phyloP scores from a whole-genome alignment of 2,888 invertebrate species.

The Crocallis elinguaria region DNA sequence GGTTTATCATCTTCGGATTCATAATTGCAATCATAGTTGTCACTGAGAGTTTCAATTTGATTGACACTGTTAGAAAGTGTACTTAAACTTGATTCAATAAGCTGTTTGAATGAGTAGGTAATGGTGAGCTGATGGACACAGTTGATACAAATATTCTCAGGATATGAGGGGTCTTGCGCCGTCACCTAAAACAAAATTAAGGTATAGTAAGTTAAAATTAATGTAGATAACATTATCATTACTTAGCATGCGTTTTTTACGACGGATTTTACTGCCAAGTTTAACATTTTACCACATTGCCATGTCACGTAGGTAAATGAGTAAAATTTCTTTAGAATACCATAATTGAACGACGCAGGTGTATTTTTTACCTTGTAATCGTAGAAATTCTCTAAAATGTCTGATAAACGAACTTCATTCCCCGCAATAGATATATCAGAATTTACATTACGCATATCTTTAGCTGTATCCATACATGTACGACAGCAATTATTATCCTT shows the following conservation, averaged over 20 bases:
- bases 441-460: slow-evolving; percentile 70
- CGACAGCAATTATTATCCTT: slow-evolving; percentile 67
- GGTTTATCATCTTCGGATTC: slow-evolving; percentile 59
- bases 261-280: background rate
- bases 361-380: slow-evolving; percentile 59
- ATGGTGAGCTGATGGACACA: slow-evolving; percentile 77
- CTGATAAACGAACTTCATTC: slow-evolving; percentile 61
- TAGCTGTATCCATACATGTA: slow-evolving; percentile 66
- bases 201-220: background rate
- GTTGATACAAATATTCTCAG: slow-evolving; percentile 71
- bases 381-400: slow-evolving; percentile 72
- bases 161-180: slow-evolving; percentile 55
- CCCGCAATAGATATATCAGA: slow-evolving; percentile 63
- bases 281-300: no score
- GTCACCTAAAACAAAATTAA: slow-evolving; percentile 39
- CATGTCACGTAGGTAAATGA: no score
- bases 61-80: slow-evolving; percentile 53
- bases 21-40: slow-evolving; percentile 57
- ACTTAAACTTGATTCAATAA: slow-evolving; percentile 68
- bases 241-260: background rate
- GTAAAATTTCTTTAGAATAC: no score
- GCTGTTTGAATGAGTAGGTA: slow-evolving; percentile 76
- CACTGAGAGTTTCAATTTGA: slow-evolving; percentile 50
- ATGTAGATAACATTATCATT: no score
- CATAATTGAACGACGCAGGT: background rate